Evolutionary conservation across 1,140 invertebrate genomes (phyloP).

Genomic region (Euborellia annulipes): DNA sequence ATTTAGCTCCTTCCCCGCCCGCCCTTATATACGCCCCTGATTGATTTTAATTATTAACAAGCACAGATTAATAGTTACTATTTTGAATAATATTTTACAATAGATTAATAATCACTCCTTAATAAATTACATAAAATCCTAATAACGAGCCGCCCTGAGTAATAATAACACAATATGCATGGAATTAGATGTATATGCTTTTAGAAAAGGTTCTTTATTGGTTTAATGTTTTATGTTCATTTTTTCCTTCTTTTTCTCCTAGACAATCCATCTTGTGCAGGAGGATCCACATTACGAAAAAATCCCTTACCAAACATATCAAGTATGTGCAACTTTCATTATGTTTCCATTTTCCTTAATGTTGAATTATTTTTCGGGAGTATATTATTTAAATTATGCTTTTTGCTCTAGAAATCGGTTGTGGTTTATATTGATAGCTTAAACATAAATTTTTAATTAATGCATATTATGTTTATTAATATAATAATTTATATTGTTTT

Average conservation of each 20-base stretch:
- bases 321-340: conserved; percentile 19
- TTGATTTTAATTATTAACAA: too few relatives aligned
- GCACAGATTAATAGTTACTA: too few relatives aligned
- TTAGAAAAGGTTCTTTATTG: too few relatives aligned
- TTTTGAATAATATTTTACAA: too few relatives aligned
- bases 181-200: neutral
- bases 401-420: neutral
- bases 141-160: too few relatives aligned
- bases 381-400: too few relatives aligned
- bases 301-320: conserved; percentile 31
- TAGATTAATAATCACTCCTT: too few relatives aligned
- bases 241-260: conserved; percentile 19
- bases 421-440: conserved; percentile 3
- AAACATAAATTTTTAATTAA: conserved; percentile 4
- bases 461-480: conserved; percentile 1
- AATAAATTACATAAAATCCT: too few relatives aligned
- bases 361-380: neutral
- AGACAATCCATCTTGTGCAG: conserved; percentile 30
- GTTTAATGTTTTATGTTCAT: conserved; percentile 5
- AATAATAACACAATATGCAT: neutral
- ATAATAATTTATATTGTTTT: neutral
- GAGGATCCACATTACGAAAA: conserved; percentile 33
- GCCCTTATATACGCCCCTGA: too few relatives aligned
- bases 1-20: too few relatives aligned
- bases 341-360: conserved; percentile 10